Evolutionary conservation across 2,113 vertebrate genomes (phyloP), one percentile per base, ranked within the genome.

Genomic region (Hypocryptadius cinnamomeus): DNA sequence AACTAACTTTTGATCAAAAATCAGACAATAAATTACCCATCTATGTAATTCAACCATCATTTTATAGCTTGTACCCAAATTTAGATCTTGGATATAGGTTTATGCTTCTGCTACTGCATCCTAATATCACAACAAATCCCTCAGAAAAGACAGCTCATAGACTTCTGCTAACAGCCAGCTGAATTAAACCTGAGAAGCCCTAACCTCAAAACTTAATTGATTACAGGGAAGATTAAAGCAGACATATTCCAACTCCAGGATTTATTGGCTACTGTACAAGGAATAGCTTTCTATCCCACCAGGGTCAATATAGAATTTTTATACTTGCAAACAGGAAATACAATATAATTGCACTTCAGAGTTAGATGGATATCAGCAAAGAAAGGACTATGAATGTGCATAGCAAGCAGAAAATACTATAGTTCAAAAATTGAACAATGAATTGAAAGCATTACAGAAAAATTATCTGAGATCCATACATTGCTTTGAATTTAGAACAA

Each of bases 221-320:
- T 97, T 95, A 88, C 66, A 82, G 42, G 37, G 56, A 82, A 94
- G 87, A 97, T 96, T 94, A 96, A 95, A 92, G 78, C 33, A 84
- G 90, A 93, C 69, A 39, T 42, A 74, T 88, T 92, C 68, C 85
- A 84, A 44, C 85, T 56, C 54, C 14, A 87, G 85, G 87, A 96
- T 97, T 93, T 94, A 97, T 92, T 66, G 44, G 72, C 74, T 85
- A 76, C 88, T 80, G 72, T 96, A 92, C 69, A 70, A 89, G 80
- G 53, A 66, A 88, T 57, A 50, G 72, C 30, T 91, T 95, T 80
- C 73, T 84, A 77, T 93, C 90, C 65, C 31, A 63, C 24, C 40
- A 78, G 74, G 90, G 93, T 92, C 93, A 96, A 90, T 94, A 92
- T 28, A 85, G 92, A 85, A n/a, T 83, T 96, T 90, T 76, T 93